Evolutionary conservation across 2,888 invertebrate genomes (phyloP), one percentile per base, ranked within the genome.

Genomic region (Coleophora deauratella): DNA sequence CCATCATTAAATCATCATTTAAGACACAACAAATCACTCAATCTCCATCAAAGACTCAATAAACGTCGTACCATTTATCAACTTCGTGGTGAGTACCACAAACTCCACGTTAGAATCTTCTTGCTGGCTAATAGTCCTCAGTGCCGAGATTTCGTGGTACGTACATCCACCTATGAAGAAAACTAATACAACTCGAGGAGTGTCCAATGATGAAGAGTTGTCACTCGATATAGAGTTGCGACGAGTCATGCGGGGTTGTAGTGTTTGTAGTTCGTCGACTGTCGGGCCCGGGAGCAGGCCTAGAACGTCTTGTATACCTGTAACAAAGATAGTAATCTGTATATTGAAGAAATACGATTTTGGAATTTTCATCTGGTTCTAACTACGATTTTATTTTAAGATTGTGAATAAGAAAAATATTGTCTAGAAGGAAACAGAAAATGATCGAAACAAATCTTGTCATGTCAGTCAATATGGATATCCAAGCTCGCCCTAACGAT

Each of bases 131-230:
- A 93, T 80, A 56, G 90, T 92, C 44, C 93, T 85, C 9, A 94
- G 64, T 0, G 93, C 93, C 0, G 93, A 92, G 58, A 94, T 92
- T 79, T 99, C 99, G 1, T 98, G 96, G 79, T 93, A 96, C 0
- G 99, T 99, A 66, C 98, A 96, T 0, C 99, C 99, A 3, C 99
- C 99, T 11, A 99, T 91, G 68, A 98, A 98, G 73, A 98, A 96
- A 0, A 99, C 96, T 1, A 99, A 82, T 8, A 97, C 91, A 2
- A 96, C 92, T 51, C 88, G 87, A 0, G 91, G 88, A 32, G 88
- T 87, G 52, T 92, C 90, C 34, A 77, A 61, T 1, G 78, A 62
- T 0, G 73, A 77, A 1, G 90, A 89, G 44, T 82, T 87, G 38
- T 90, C 89, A 51, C 88, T 89, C 21, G 21, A 21, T 12, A 88